Evolutionary conservation across 2,888 invertebrate species (phyloP).

Genomic region (Tiphia femorata): DNA sequence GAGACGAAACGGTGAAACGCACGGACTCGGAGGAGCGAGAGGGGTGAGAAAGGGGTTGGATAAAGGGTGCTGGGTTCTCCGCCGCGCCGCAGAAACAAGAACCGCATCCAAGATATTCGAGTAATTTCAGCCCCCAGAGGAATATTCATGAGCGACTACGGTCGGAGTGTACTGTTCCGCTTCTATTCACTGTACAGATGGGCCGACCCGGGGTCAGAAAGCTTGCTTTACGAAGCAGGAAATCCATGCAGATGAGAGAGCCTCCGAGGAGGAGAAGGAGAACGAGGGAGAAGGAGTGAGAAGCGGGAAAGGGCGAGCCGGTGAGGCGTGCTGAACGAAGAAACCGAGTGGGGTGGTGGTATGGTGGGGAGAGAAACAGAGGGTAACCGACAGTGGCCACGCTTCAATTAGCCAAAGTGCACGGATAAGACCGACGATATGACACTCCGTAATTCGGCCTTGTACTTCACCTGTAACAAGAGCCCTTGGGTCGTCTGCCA

Average conservation of each 20-base stretch:
- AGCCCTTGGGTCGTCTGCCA: too few species aligned
- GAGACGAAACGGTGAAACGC: neutral
- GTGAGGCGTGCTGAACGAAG: conserved; percentile 1
- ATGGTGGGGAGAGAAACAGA: conserved; percentile 19
- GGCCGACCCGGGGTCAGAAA: conserved; percentile 51
- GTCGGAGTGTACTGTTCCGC: conserved; percentile 49
- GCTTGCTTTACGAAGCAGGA: conserved; percentile 59
- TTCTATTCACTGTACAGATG: conserved; percentile 55
- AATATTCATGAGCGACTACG: conserved; percentile 64
- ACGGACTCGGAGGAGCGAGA: neutral
- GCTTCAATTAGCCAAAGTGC: conserved; percentile 64
- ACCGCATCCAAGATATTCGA: conserved; percentile 58
- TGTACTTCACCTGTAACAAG: too few species aligned
- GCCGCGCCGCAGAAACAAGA: conserved; percentile 36
- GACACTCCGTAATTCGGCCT: conserved; percentile 22
- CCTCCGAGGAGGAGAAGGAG: conserved; percentile 16
- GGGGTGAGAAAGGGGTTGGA: conserved; percentile 10
- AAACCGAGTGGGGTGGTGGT: neutral
- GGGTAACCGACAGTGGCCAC: conserved; percentile 50
- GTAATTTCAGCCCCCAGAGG: conserved; percentile 58
- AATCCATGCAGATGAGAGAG: conserved; percentile 62
- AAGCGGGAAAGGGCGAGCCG: neutral
- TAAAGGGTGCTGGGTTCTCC: conserved; percentile 20
- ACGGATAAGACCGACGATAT: conserved; percentile 31
- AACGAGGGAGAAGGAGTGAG: neutral